Conservation (phyloP, 2,888 invertebrate genomes). For the Syrista parreyssii region DNA sequence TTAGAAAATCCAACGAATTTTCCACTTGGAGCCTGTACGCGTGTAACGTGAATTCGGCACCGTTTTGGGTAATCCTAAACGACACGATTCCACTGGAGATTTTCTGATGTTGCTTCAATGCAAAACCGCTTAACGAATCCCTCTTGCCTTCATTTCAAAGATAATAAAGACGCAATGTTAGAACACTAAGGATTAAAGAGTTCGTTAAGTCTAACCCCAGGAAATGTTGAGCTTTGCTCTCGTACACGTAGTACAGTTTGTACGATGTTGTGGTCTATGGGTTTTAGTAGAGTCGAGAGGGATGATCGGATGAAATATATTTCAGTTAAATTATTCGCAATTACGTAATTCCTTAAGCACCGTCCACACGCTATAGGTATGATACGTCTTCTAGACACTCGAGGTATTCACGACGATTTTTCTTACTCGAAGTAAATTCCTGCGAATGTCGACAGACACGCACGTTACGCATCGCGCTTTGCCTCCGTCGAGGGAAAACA, state of each 20-base stretch:
- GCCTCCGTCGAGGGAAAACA: not conserved
- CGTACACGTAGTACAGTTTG: not conserved
- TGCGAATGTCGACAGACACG: not conserved
- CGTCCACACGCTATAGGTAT: not conserved
- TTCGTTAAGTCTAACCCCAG: not conserved
- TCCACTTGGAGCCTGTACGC: not conserved
- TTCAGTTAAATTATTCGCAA: not conserved
- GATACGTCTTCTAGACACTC: not conserved
- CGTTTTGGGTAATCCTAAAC: not conserved
- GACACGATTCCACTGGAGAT: not conserved
- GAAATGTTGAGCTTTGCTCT: not conserved
- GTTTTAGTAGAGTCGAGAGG: not conserved
- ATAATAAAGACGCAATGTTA: not conserved
- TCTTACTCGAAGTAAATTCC: not conserved
- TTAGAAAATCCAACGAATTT: not conserved
- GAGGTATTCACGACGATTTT: not conserved
- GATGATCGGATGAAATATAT: not conserved
- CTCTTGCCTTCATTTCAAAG: not conserved
- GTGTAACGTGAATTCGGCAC: not conserved
- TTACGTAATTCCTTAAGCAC: not conserved
- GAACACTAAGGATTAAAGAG: not conserved
- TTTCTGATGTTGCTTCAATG: not conserved
- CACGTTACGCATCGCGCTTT: not conserved
- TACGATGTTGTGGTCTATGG: not conserved
- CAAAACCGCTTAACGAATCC: not conserved